Base-by-base conservation (phyloP, 2,797 vertebrate genomes). In the Tympanoctomys barrerae region DNA sequence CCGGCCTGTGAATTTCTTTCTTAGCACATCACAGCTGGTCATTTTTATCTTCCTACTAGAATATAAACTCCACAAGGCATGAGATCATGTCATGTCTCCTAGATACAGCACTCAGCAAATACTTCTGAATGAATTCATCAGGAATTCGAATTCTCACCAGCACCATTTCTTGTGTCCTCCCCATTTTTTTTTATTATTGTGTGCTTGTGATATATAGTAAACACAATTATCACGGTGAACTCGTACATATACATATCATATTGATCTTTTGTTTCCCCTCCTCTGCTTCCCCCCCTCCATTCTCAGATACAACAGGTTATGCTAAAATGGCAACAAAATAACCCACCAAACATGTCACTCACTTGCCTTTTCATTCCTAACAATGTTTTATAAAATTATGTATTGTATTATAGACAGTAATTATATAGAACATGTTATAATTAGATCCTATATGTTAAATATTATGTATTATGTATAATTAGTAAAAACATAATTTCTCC, bases 291-390 rank as follows among this genome's bases (percentile, higher is more conserved):
- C 42, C 10, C n/a, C 70, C 5, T 6, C 26, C 26, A 7, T 18
- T 8, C 26, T 77, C 26, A 28, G 73, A 71, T 70, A 70, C 21
- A 39, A 71, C 54, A 57, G 42, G n/a, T 33, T 88, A 71, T 7
- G 46, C 77, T 62, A 90, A 88, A 68, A 88, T 28, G 33, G 13
- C 52, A 89, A 86, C 5, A 11, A 36, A 82, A 46, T 42, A 83
- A 46, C 71, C 52, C 70, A 52, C 22, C 64, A 78, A 77, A 92
- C 22, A 42, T 78, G 93, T 86, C 64, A 64, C 46, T 84, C 70
- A 78, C 49, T 57, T 18, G 54, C 54, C 81, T 77, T 90, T 88
- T 49, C 92, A 89, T 66, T 87, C 5, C 42, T 49, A 83, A 91
- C 46, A 77, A 2, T 61, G 46, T 52, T 87, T 91, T 94, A 82